Evolutionary conservation across 2,113 vertebrate genomes (phyloP), one percentile per base, ranked within the genome.

Genomic region (Fulica atra): DNA sequence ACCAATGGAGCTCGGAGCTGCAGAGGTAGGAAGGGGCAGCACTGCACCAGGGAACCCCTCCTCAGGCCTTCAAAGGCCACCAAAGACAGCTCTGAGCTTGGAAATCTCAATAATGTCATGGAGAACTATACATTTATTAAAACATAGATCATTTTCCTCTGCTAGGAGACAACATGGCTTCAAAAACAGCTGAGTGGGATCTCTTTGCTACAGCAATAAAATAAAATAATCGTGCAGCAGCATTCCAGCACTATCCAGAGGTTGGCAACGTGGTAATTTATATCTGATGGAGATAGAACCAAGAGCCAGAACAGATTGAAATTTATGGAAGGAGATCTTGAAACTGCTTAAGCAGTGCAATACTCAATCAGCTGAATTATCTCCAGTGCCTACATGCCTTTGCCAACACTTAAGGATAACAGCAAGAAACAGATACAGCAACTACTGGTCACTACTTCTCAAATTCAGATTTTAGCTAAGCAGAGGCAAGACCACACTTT

Each of bases 291-390:
- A 87, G 77, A 91, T 44, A 78, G 91, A 92, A 87, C 36, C 86
- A 91, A 66, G 59, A 97, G 82, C 76, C 93, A 93, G 71, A 94
- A 88, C 44, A 61, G 68, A 83, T 0, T 83, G 83, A 95, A 94
- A 94, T 86, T 90, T 78, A 92, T 94, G 69, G 86, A 85, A 74
- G 78, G 10, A 78, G 90, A 81, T 88, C 90, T 92, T 25, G 4
- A 88, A 94, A 86, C 35, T 76, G 90, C 80, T 86, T 86, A 92
- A 90, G 72, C 84, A 66, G 63, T 7, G 36, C 15, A 57, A 91
- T 68, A 84, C 38, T 69, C 69, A 35, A 46, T 63, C 59, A 61
- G 36, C 16, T 93, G 72, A 94, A 92, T 84, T 90, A 81, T 35
- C 78, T 81, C 66, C 57, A 93, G 60, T 10, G 35, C 51, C 72